phyloP scores from a whole-genome alignment of 2,113 vertebrate genomes.

The Cichladusa arquata region DNA sequence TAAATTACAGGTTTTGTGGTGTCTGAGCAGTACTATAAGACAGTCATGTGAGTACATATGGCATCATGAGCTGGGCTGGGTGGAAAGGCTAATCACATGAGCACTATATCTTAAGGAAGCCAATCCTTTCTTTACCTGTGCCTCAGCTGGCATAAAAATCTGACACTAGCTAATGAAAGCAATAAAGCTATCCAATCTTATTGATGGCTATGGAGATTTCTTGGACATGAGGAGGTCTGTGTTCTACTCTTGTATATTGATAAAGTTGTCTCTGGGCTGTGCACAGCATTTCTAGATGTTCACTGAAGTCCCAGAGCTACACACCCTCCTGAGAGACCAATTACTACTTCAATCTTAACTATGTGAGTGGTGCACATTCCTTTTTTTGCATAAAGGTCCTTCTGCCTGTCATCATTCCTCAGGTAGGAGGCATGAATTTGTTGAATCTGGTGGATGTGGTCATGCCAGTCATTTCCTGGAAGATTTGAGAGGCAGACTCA shows the following conservation, averaged over 20 bases:
- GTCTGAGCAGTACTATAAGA: not conserved
- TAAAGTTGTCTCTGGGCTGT: not conserved
- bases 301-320: not conserved
- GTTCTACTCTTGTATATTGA: not conserved
- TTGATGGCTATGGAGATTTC: constrained; percentile 26
- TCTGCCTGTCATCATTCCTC: not conserved
- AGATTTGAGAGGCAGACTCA: not conserved
- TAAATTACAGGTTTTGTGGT: not conserved
- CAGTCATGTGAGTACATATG: not conserved
- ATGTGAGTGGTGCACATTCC: fast-evolving
- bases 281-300: not conserved
- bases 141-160: constrained; percentile 34
- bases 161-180: constrained; percentile 41
- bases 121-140: not conserved
- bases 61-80: not conserved
- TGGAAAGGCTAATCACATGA: constrained; percentile 44
- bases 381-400: not conserved
- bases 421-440: not conserved
- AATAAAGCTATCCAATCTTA: constrained; percentile 32
- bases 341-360: not conserved
- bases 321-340: not conserved
- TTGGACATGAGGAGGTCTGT: not conserved
- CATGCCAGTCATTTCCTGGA: not conserved
- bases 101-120: constrained; percentile 2
- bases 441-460: not conserved